These are phyloP conservation scores for Phenganax stokvisi DNA, from an alignment of 92 coral and sea anemone species.

Conservation along the genomic window DNA sequence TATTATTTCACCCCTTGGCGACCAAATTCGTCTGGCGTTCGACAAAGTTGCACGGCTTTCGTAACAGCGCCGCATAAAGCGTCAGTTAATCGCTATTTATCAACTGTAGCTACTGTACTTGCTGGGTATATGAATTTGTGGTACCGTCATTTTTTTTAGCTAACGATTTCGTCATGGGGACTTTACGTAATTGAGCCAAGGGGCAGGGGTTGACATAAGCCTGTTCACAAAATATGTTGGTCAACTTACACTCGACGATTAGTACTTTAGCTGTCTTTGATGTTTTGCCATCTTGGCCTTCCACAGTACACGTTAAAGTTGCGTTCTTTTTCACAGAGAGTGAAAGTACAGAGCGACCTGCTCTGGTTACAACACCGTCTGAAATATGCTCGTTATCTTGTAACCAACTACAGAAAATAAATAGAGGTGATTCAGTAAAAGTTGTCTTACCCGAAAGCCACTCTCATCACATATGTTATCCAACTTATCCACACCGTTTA, in stretches of 20 bases:
- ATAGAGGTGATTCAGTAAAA: background rate
- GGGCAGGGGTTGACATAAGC: background rate
- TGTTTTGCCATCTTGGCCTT: conserved; percentile 16
- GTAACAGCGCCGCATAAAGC: no score
- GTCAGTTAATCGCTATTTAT: no score
- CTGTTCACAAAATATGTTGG: background rate
- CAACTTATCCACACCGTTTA: background rate
- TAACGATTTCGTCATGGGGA: no score
- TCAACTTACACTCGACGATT: conserved; percentile 1
- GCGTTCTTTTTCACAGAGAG: conserved; percentile 17
- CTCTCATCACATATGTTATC: background rate
- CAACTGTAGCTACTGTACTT: no score
- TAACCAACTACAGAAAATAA: conserved; percentile 9
- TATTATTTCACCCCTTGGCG: background rate
- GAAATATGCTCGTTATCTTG: background rate
- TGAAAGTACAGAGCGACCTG: conserved; percentile 13
- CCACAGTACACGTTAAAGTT: conserved; percentile 29
- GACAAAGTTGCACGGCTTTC: no score
- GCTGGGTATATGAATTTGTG: no score
- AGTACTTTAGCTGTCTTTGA: conserved; percentile 14
- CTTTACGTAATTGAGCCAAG: no score
- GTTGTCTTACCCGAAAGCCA: no score
- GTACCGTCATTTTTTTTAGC: no score
- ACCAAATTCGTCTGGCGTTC: background rate
- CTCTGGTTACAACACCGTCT: conserved; percentile 15